Percentiles rank a stretch among this genome's conserved stretches.
These are phyloP conservation scores for Theristus sp. DNA, from an alignment of 2,888 invertebrate genomes.

Conservation along the genomic window DNA sequence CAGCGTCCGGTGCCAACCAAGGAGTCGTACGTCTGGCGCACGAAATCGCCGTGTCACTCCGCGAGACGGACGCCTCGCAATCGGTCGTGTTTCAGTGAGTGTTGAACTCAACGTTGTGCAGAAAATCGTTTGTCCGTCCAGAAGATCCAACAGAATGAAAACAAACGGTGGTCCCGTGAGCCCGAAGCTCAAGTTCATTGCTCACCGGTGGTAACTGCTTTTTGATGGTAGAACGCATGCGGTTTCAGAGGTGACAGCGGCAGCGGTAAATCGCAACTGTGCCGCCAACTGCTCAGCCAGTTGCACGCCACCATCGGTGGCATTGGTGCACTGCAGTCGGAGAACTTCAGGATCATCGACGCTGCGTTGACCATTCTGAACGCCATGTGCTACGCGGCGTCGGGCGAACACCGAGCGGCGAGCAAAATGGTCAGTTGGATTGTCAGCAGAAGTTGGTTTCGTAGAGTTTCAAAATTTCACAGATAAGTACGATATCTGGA, in stretches of 20 bases:
- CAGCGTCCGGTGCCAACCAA: neutral
- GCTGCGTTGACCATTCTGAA: conserved; percentile 1
- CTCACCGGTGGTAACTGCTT: neutral
- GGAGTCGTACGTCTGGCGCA: neutral
- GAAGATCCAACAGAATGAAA: no score
- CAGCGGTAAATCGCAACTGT: conserved; percentile 78
- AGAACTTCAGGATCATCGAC: neutral
- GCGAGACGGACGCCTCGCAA: neutral
- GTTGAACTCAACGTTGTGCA: neutral
- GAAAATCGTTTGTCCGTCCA: no score
- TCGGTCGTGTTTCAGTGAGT: neutral
- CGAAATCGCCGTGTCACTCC: neutral
- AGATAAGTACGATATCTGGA: no score
- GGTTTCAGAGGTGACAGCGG: conserved; percentile 58
- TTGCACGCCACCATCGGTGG: conserved; percentile 41
- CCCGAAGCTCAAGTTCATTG: neutral
- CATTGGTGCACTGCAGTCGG: neutral
- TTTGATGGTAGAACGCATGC: no score
- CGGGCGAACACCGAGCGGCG: neutral
- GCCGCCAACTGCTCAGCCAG: conserved; percentile 69
- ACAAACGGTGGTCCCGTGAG: no score
- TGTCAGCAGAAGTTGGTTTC: no score
- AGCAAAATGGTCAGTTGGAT: neutral
- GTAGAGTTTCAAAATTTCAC: no score
- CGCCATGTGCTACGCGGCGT: neutral